Conservation (phyloP, 2,113 vertebrate species). For the Eptatretus burgeri region DNA sequence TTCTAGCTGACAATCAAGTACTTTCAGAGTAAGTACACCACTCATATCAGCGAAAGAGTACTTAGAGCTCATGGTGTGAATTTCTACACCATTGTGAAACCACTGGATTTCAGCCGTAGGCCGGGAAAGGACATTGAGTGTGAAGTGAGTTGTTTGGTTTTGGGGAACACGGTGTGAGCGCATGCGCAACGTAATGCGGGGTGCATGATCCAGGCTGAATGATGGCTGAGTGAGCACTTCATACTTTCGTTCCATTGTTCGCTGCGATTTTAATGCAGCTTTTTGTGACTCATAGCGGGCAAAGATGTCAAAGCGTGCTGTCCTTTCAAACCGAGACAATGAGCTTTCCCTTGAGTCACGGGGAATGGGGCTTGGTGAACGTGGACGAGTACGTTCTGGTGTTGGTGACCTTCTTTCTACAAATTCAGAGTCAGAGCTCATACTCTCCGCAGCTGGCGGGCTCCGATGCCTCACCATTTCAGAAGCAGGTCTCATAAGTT, state of each 20-base stretch:
- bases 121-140: slow-evolving; percentile 63
- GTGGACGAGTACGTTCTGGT: slow-evolving; percentile 50
- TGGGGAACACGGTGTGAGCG: slow-evolving; percentile 54
- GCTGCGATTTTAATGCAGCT: slow-evolving; percentile 47
- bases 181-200: slow-evolving; percentile 68
- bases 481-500: slow-evolving; percentile 61
- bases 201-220: slow-evolving; percentile 61
- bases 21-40: slow-evolving; percentile 61
- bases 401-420: slow-evolving; percentile 33
- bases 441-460: slow-evolving; percentile 13
- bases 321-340: slow-evolving; percentile 62
- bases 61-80: slow-evolving; percentile 36
- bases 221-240: slow-evolving; percentile 60
- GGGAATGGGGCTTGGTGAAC: slow-evolving; percentile 57
- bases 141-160: slow-evolving; percentile 49
- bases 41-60: slow-evolving; percentile 44
- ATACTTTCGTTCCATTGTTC: slow-evolving; percentile 35
- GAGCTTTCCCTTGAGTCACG: slow-evolving; percentile 28
- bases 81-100: slow-evolving; percentile 60
- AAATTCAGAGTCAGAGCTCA: slow-evolving; percentile 19
- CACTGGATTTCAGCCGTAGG: slow-evolving; percentile 56
- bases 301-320: slow-evolving; percentile 52
- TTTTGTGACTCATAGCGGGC: slow-evolving; percentile 77
- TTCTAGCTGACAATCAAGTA: slow-evolving; percentile 44
- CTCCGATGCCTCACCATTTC: slow-evolving; percentile 35